These are phyloP conservation scores for Nymphalis c-album DNA, from an alignment of 2,888 invertebrate genomes.

Conservation along the genomic window DNA sequence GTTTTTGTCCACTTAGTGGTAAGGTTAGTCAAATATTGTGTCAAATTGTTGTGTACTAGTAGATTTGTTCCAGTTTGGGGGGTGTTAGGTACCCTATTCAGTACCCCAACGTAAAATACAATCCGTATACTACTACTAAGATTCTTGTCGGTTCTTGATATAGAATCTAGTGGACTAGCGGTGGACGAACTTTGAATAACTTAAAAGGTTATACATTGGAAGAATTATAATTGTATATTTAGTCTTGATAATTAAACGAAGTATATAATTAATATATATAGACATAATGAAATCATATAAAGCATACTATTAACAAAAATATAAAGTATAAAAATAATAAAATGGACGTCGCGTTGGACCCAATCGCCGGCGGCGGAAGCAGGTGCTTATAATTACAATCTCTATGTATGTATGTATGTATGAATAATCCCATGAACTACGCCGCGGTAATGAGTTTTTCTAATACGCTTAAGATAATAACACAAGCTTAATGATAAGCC, in stretches of 20 bases:
- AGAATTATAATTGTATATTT: too few relatives aligned
- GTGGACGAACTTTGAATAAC: too few relatives aligned
- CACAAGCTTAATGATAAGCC: slow-evolving; percentile 1
- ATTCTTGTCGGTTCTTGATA: too few relatives aligned
- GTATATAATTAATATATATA: not conserved
- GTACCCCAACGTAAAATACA: too few relatives aligned
- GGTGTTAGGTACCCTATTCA: too few relatives aligned
- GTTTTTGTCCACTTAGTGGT: too few relatives aligned
- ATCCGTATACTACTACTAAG: too few relatives aligned
- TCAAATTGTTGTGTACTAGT: too few relatives aligned
- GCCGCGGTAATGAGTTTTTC: slow-evolving; percentile 18
- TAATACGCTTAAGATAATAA: slow-evolving; percentile 14
- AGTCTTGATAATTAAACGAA: not conserved
- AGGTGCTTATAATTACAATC: slow-evolving; percentile 27
- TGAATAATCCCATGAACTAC: slow-evolving; percentile 21
- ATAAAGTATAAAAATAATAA: slow-evolving; percentile 1
- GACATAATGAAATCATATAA: not conserved
- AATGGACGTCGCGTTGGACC: not conserved
- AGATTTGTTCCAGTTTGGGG: too few relatives aligned
- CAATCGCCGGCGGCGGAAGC: slow-evolving; percentile 28
- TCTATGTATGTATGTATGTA: slow-evolving; percentile 25
- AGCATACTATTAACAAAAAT: not conserved
- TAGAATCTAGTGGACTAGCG: too few relatives aligned
- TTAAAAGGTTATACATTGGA: too few relatives aligned
- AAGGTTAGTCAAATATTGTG: too few relatives aligned